Evolutionary conservation across 2,797 vertebrate genomes (phyloP).

Genomic region (Macropodus opercularis): DNA sequence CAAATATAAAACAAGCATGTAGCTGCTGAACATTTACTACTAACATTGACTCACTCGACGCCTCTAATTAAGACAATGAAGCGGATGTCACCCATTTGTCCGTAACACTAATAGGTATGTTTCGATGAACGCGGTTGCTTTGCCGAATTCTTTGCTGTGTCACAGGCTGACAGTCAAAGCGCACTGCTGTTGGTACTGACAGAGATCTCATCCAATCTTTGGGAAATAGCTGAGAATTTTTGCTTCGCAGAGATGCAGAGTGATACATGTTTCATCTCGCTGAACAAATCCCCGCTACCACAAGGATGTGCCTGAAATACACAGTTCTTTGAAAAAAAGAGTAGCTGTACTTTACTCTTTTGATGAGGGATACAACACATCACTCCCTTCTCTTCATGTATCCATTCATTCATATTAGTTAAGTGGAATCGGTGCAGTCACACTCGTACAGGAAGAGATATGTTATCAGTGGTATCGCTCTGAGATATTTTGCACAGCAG

Average conservation of each 20-base stretch:
- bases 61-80: constrained; percentile 32
- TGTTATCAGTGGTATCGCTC: constrained; percentile 69
- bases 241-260: constrained; percentile 58
- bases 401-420: constrained; percentile 74
- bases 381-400: constrained; percentile 61
- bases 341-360: constrained; percentile 61
- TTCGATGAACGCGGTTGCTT: constrained; percentile 51
- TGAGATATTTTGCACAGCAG: constrained; percentile 60
- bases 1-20: neutral
- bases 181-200: constrained; percentile 49
- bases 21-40: neutral
- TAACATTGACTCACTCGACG: neutral
- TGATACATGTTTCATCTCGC: constrained; percentile 64
- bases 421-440: constrained; percentile 65
- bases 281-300: constrained; percentile 63
- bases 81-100: constrained; percentile 28
- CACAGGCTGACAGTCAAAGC: constrained; percentile 60
- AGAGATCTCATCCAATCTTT: constrained; percentile 64
- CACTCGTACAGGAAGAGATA: constrained; percentile 65
- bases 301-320: constrained; percentile 66
- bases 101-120: constrained; percentile 51
- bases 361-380: constrained; percentile 66
- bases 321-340: constrained; percentile 38
- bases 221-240: constrained; percentile 48
- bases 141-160: constrained; percentile 47